A percentile compares a stretch with the other conserved stretches of the same genome.
These are phyloP conservation scores for Salvelinus alpinus DNA, from an alignment of 2,113 vertebrate genomes.

Conservation along the genomic window DNA sequence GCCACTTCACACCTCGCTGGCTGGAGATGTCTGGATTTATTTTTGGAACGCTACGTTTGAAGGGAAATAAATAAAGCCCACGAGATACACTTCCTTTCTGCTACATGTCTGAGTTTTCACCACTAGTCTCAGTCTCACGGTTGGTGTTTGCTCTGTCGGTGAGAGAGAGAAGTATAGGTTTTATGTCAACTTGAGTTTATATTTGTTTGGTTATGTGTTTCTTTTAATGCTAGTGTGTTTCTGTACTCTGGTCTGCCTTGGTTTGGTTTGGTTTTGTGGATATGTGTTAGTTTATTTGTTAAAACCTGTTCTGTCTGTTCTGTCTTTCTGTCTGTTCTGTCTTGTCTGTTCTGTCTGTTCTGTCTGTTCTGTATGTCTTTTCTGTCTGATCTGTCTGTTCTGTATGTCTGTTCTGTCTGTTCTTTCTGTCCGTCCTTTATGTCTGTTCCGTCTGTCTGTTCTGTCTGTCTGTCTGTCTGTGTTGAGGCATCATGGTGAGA, in stretches of 20 bases:
- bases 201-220: background rate
- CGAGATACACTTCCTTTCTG: constrained; percentile 60
- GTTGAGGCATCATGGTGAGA: background rate
- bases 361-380: background rate
- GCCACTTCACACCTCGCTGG: constrained; percentile 75
- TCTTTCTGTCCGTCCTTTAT: too few species aligned
- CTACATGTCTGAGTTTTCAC: constrained; percentile 41
- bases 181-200: background rate
- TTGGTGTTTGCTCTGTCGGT: constrained; percentile 30
- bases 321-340: background rate
- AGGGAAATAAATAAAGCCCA: constrained; percentile 64
- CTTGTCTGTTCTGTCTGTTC: too few species aligned
- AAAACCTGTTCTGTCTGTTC: too few species aligned
- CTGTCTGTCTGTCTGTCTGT: background rate
- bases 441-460: too few species aligned
- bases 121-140: constrained; percentile 50
- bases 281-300: too few species aligned
- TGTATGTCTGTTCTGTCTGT: too few species aligned
- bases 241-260: background rate
- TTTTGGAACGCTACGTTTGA: constrained; percentile 75
- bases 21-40: constrained; percentile 80
- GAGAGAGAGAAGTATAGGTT: constrained; percentile 20
- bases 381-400: too few species aligned
- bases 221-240: background rate
- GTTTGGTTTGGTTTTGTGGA: background rate